These are phyloP conservation scores for Helicorthomorpha holstii DNA, from an alignment of 1,140 invertebrate genomes.

Conservation along the genomic window DNA sequence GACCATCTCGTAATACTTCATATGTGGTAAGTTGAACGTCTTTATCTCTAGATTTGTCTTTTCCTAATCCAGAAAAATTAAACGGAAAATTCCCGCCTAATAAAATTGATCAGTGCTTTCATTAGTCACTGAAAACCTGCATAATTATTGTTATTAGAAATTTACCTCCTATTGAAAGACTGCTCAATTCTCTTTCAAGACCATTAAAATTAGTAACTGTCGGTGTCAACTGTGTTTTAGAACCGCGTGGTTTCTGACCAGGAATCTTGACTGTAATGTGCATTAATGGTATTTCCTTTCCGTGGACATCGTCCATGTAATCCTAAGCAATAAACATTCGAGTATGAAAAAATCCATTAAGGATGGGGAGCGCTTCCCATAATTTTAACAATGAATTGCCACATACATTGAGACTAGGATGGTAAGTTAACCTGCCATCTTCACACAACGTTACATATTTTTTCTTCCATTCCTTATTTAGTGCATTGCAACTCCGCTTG, in stretches of 20 bases:
- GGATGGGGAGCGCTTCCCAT: too few species aligned
- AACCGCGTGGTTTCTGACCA: constrained; percentile 77
- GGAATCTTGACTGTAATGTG: constrained; percentile 96
- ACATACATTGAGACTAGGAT: constrained; percentile 84
- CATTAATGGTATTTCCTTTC: constrained; percentile 89
- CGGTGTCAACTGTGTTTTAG: constrained; percentile 40
- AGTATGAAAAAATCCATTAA: too few species aligned
- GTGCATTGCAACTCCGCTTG: constrained; percentile 83
- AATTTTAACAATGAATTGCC: too few species aligned
- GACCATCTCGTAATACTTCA: constrained; percentile 42
- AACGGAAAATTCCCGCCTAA: constrained; percentile 3
- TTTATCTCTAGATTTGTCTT: constrained; percentile 39
- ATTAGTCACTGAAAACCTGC: too few species aligned
- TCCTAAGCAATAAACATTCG: too few species aligned
- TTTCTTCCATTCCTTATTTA: constrained; percentile 98
- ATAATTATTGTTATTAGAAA: background rate
- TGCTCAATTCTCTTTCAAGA: constrained; percentile 12
- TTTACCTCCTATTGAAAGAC: constrained; percentile 12
- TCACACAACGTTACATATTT: constrained; percentile 94
- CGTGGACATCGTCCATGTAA: constrained; percentile 94
- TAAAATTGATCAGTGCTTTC: too few species aligned
- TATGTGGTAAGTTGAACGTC: constrained; percentile 49
- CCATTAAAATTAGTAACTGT: constrained; percentile 13
- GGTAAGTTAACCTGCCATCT: constrained; percentile 86
- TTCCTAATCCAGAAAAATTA: constrained; percentile 18